These are phyloP conservation scores for Podarcis cretensis DNA, from an alignment of 2,113 vertebrate species.

Conservation along the genomic window DNA sequence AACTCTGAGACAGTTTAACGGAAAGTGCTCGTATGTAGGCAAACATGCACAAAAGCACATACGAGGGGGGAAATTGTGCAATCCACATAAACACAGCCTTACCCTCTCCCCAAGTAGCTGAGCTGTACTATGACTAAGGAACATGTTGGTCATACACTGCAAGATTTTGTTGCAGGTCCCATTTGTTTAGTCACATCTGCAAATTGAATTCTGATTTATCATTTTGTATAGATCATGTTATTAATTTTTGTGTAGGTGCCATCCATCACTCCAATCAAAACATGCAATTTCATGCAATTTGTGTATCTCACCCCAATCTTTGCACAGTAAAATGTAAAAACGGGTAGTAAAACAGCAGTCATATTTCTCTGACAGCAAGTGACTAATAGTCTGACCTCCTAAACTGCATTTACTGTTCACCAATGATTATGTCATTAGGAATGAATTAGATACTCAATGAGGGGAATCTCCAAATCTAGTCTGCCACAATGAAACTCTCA, in stretches of 20 bases:
- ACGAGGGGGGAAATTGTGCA: no score
- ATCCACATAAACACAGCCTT: no score
- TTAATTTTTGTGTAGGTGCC: conserved; percentile 41
- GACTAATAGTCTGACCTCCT: conserved; percentile 76
- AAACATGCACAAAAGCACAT: no score
- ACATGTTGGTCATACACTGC: background rate
- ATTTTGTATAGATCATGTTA: background rate
- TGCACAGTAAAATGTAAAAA: conserved; percentile 53
- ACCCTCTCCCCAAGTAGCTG: background rate
- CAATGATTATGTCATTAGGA: conserved; percentile 80
- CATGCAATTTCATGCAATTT: conserved; percentile 31
- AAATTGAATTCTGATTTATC: conserved; percentile 33
- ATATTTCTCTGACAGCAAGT: conserved; percentile 71
- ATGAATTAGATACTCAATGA: conserved; percentile 78
- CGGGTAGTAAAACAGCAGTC: conserved; percentile 50
- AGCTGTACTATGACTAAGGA: background rate
- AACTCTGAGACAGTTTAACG: no score
- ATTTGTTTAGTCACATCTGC: conserved; percentile 7
- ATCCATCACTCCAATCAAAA: conserved; percentile 59
- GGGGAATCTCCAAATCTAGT: conserved; percentile 75
- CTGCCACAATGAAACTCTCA: conserved; percentile 68
- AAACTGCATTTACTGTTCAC: conserved; percentile 77
- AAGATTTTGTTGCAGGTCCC: background rate
- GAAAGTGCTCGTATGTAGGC: no score
- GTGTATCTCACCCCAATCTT: conserved; percentile 53